Evolutionary conservation across 2,888 invertebrate species (phyloP), one percentile per base, ranked within the genome.

Genomic region (Piscicola geometra): DNA sequence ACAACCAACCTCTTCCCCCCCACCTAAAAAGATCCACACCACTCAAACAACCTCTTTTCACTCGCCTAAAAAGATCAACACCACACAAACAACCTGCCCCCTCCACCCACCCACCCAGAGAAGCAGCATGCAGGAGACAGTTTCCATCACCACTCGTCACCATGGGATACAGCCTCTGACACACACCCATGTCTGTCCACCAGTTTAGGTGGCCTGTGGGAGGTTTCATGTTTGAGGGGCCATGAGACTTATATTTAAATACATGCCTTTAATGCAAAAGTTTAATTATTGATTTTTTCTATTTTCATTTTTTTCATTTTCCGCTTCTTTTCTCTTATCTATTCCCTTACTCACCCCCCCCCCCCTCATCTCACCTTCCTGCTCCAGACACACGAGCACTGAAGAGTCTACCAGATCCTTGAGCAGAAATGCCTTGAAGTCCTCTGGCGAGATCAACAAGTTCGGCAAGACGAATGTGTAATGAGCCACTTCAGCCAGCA

Each of bases 121-220:
- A 93, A 0, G 93, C 93, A 9, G 93, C 93, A 84, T 93, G 93
- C 0, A 94, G 88, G 18, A 93, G 85, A 83, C 93, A 93, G 86
- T 93, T 93, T 32, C 93, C 93, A 85, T 93, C 93, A 0, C 91
- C 93, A 12, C 91, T 91, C 0, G 93, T 93, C 32, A 92, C 91
- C 78, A 93, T 86, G 9, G 89, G 89, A 85, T 88, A 88, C 64
- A 90, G 82, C 76, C 88, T 78, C 81, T 88, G 88, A 74, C 89
- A 89, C 28, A 89, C 88, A 71, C 90, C 89, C 15, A 88, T 86
- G 72, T 88, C 88, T 35, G 88, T 88, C 93, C 85, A 85, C 93
- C 93, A 93, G 86, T 93, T 93, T 60, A 93, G 85, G 69, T 92
- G 89, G 72, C 90, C 87, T 87, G 80, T n/a, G 50, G 33, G 35